Conservation (phyloP, 2,888 invertebrate genomes). For the Pollenia angustigena region DNA sequence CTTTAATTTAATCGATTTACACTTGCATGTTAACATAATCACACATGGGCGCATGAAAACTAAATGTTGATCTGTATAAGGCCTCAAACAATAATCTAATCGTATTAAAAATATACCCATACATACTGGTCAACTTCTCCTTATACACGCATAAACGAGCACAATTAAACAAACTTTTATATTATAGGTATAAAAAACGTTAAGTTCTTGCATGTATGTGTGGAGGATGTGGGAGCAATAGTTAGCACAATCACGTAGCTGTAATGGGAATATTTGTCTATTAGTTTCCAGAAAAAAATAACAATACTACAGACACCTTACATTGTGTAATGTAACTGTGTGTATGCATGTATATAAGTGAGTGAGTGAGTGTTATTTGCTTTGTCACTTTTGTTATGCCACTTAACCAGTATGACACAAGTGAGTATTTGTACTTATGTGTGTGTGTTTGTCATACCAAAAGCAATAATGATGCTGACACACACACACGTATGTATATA, state of each 20-base stretch:
- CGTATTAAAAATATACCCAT: conserved; percentile 5
- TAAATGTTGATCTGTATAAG: conserved; percentile 18
- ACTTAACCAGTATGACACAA: conserved; percentile 36
- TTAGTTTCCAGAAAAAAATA: conserved; percentile 9
- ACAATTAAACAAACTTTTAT: conserved; percentile 18
- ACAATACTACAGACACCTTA: conserved; percentile 31
- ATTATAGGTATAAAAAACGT: background rate
- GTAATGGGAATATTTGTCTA: conserved; percentile 8
- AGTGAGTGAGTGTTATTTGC: conserved; percentile 38
- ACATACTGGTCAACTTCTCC: background rate
- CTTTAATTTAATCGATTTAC: conserved; percentile 74
- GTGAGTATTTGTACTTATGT: conserved; percentile 18
- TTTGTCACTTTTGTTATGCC: conserved; percentile 63
- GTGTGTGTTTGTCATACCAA: conserved; percentile 38
- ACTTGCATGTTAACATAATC: conserved; percentile 67
- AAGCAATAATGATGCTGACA: conserved; percentile 48
- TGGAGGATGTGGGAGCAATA: background rate
- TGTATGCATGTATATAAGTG: background rate
- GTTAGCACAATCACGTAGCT: conserved; percentile 13
- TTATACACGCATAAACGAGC: background rate
- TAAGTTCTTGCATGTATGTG: background rate
- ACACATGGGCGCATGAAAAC: background rate
- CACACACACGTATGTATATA: conserved; percentile 10
- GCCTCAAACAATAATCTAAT: conserved; percentile 52
- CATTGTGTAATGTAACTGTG: background rate